phyloP scores from a whole-genome alignment of 2,888 invertebrate genomes.

The Notodromas monacha region DNA sequence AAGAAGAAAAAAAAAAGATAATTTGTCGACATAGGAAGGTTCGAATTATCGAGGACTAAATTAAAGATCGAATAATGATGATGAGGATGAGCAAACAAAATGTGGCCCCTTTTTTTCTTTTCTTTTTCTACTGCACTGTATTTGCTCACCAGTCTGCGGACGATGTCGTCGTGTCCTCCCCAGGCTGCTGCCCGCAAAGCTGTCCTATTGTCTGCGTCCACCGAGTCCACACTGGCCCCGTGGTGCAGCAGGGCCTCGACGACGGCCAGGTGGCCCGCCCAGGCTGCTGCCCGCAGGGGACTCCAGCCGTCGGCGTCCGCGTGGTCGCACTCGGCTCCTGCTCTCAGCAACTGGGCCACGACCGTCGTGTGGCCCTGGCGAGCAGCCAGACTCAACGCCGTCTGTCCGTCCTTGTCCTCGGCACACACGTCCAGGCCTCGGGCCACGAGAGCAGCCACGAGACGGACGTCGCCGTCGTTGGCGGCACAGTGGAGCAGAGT shows the following conservation, averaged over 20 bases:
- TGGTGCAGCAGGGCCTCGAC: conserved; percentile 20
- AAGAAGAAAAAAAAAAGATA: too few species aligned
- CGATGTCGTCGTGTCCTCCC: conserved; percentile 16
- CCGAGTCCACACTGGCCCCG: conserved; percentile 20
- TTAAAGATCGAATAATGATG: too few species aligned
- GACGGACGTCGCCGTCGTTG: conserved; percentile 33
- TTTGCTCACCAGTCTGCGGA: background rate
- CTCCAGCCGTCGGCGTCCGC: conserved; percentile 73
- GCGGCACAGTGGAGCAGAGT: conserved; percentile 40
- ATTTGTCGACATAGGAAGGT: too few species aligned
- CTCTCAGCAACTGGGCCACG: conserved; percentile 31
- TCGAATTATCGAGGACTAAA: too few species aligned
- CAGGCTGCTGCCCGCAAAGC: conserved; percentile 53
- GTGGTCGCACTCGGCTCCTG: conserved; percentile 43
- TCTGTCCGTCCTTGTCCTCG: conserved; percentile 40
- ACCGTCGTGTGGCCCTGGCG: conserved; percentile 16
- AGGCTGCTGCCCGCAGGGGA: conserved; percentile 59
- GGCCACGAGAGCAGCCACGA: conserved; percentile 28
- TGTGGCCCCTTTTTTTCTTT: too few species aligned
- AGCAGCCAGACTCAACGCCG: conserved; percentile 52
- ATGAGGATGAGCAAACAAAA: too few species aligned
- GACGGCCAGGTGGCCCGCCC: conserved; percentile 52
- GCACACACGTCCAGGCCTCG: conserved; percentile 24
- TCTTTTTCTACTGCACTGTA: too few species aligned
- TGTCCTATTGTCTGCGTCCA: conserved; percentile 64